phyloP scores from a whole-genome alignment of 2,888 invertebrate genomes.

The Pasiphila rectangulata region DNA sequence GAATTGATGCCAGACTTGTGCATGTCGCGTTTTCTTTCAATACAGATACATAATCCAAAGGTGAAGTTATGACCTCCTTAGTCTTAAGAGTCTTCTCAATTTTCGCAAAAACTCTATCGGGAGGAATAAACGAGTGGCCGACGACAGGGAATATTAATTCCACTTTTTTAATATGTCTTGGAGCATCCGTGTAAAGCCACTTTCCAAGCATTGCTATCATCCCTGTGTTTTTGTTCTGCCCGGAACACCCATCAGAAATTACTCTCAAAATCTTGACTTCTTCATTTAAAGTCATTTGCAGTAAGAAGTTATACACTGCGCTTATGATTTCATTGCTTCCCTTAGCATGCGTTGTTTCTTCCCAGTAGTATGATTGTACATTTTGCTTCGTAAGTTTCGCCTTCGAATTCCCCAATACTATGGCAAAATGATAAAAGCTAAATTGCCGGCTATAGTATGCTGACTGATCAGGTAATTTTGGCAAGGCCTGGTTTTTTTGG shows the following conservation, averaged over 20 bases:
- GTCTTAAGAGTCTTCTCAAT: conserved; percentile 22
- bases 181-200: too few species aligned
- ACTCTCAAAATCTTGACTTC: conserved; percentile 24
- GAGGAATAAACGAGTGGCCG: too few species aligned
- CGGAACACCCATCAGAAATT: too few species aligned
- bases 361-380: conserved; percentile 25
- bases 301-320: conserved; percentile 21
- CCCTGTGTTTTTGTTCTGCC: too few species aligned
- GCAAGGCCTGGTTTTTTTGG: conserved; percentile 33
- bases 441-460: conserved; percentile 15
- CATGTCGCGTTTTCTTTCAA: conserved; percentile 19
- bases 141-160: too few species aligned
- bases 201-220: too few species aligned
- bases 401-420: conserved; percentile 41
- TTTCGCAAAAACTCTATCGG: conserved; percentile 16
- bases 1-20: conserved; percentile 15
- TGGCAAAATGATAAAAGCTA: conserved; percentile 43
- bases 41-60: conserved; percentile 16
- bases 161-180: too few species aligned
- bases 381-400: conserved; percentile 26
- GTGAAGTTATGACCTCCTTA: conserved; percentile 21
- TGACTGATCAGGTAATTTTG: conserved; percentile 30
- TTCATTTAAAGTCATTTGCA: conserved; percentile 5
- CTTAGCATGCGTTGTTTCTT: conserved; percentile 16
- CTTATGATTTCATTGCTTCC: conserved; percentile 24